A percentile compares a stretch with the other conserved stretches of the same genome.
phyloP scores from a whole-genome alignment of 2,888 invertebrate genomes.

The Nemoura dubitans region DNA sequence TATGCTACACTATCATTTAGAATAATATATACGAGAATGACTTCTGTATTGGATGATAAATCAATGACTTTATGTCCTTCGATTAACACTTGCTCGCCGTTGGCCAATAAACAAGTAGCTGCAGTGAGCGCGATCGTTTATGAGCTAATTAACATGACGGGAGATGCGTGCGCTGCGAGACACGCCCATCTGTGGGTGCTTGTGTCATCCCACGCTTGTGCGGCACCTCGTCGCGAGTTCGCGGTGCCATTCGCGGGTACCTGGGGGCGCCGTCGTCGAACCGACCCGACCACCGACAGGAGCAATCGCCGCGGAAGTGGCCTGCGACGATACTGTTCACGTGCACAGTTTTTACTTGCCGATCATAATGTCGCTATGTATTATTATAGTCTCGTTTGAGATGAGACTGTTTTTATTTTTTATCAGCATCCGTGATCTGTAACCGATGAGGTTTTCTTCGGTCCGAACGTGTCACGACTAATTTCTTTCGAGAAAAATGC shows the following conservation, averaged over 20 bases:
- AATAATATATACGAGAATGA: not conserved
- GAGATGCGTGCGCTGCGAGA: not conserved
- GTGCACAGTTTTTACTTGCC: not conserved
- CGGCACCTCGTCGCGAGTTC: not conserved
- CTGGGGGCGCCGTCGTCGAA: not conserved
- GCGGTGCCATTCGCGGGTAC: not conserved
- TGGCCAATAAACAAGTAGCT: not conserved
- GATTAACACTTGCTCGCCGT: not conserved
- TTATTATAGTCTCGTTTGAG: not conserved
- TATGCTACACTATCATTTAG: not conserved
- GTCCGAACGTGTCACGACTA: conserved; percentile 7
- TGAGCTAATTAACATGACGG: conserved; percentile 29
- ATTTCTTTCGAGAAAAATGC: not conserved
- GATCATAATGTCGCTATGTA: not conserved
- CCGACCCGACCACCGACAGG: too few relatives aligned
- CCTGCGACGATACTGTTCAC: not conserved
- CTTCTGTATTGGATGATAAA: conserved; percentile 40
- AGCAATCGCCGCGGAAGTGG: not conserved
- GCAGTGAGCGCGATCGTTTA: not conserved
- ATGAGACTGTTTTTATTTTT: not conserved
- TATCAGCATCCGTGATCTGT: not conserved
- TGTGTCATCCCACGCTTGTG: not conserved
- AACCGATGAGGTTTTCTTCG: not conserved
- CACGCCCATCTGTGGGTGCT: conserved; percentile 4
- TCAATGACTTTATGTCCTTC: not conserved